phyloP scores from a whole-genome alignment of 2,888 invertebrate genomes.

The Heliconius ismenius region DNA sequence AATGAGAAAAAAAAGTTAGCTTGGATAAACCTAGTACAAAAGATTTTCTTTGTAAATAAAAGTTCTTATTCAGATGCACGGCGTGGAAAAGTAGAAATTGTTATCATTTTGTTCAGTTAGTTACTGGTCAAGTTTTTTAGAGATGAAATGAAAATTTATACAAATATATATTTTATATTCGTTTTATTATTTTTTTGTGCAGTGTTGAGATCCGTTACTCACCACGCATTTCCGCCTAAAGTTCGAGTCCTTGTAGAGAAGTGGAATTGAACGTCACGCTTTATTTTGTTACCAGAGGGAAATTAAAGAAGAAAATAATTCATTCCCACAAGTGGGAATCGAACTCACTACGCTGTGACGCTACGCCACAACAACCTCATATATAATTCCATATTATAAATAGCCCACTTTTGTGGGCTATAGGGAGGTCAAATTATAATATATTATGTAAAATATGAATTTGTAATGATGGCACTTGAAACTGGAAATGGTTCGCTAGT shows the following conservation, averaged over 20 bases:
- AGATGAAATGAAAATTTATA: no score
- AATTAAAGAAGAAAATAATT: neutral
- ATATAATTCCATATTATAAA: neutral
- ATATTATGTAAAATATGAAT: conserved; percentile 14
- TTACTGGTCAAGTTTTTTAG: neutral
- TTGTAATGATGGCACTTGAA: conserved; percentile 12
- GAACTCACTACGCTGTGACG: neutral
- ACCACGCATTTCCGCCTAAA: neutral
- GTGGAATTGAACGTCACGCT: no score
- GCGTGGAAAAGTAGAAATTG: conserved; percentile 1
- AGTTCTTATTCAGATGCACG: conserved; percentile 12
- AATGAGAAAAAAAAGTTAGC: conserved; percentile 14
- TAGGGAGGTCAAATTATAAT: conserved; percentile 2
- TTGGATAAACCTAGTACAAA: conserved; percentile 17
- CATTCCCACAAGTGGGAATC: neutral
- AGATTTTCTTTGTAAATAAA: conserved; percentile 17
- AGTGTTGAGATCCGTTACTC: neutral
- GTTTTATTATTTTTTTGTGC: neutral
- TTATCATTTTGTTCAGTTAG: neutral
- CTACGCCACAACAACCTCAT: neutral
- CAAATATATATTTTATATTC: no score
- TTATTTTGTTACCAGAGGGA: neutral
- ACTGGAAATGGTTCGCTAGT: conserved; percentile 17
- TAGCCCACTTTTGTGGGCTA: neutral
- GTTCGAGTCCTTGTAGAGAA: no score